phyloP scores from a whole-genome alignment of 2,113 vertebrate genomes.

The Mastomys coucha region DNA sequence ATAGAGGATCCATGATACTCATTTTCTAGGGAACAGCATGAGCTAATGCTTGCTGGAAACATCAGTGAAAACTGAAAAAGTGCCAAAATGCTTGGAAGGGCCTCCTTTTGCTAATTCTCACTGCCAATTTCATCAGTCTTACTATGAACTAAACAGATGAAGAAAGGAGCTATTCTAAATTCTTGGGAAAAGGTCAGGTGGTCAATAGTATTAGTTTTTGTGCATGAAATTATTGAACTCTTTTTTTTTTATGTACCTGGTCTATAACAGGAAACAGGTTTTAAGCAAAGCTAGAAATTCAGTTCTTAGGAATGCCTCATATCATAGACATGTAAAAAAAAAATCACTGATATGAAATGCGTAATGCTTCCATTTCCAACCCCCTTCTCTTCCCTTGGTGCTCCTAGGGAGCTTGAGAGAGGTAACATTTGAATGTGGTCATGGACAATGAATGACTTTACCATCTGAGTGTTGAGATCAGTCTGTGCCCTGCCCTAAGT shows the following conservation, averaged over 20 bases:
- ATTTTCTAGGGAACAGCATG: neutral
- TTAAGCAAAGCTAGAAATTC: neutral
- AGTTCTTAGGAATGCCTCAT: neutral
- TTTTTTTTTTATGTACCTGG: neutral
- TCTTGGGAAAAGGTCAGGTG: neutral
- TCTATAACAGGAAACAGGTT: neutral
- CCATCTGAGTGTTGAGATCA: neutral
- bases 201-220: neutral
- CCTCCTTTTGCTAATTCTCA: slow-evolving; percentile 24
- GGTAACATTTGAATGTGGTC: neutral
- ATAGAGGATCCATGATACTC: neutral
- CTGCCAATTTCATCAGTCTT: neutral
- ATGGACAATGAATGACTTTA: neutral
- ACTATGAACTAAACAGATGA: neutral
- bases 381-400: accelerated
- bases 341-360: neutral
- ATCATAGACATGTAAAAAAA: neutral
- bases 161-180: neutral
- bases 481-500: neutral
- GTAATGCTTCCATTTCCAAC: neutral
- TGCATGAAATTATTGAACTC: neutral
- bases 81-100: neutral
- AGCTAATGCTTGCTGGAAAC: neutral
- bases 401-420: neutral
- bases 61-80: neutral